Evolutionary conservation across 1,140 invertebrate genomes (phyloP).

Genomic region (Drosophila sp.): DNA sequence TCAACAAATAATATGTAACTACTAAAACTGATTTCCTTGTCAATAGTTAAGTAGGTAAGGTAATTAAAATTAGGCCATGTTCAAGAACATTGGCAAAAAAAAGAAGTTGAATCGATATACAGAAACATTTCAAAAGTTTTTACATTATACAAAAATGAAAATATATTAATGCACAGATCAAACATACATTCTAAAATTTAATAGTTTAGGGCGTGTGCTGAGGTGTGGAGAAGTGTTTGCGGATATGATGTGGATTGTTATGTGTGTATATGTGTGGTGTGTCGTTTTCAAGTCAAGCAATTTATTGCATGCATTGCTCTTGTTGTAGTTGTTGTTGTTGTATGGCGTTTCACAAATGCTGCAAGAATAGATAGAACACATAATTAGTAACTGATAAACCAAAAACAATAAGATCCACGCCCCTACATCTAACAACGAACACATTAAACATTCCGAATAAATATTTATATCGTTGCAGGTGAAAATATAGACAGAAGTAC

Average conservation of each 20-base stretch:
- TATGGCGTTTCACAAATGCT: slow-evolving; percentile 73
- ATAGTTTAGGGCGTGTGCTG: slow-evolving; percentile 42
- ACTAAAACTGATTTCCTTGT: slow-evolving; percentile 40
- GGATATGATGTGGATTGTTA: not conserved
- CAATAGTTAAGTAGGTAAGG: slow-evolving; percentile 11
- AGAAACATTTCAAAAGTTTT: slow-evolving; percentile 49
- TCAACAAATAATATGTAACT: slow-evolving; percentile 65
- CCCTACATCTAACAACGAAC: not conserved
- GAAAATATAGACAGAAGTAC: no score
- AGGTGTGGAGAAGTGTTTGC: slow-evolving; percentile 21
- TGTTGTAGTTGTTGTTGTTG: slow-evolving; percentile 40
- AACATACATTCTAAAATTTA: slow-evolving; percentile 37
- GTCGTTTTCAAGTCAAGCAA: slow-evolving; percentile 42
- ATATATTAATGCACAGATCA: slow-evolving; percentile 27
- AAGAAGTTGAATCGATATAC: slow-evolving; percentile 39
- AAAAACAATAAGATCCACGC: not conserved
- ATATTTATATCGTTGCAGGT: not conserved
- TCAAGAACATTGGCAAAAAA: slow-evolving; percentile 30
- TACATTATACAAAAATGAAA: slow-evolving; percentile 45
- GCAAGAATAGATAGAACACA: slow-evolving; percentile 52
- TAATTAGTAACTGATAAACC: slow-evolving; percentile 36
- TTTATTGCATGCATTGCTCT: slow-evolving; percentile 67
- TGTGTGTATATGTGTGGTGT: not conserved
- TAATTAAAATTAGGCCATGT: slow-evolving; percentile 31
- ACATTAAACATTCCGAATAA: not conserved